Evolutionary conservation across 2,113 vertebrate species (phyloP), one percentile per base, ranked within the genome.

Genomic region (Microcebus ravelobensis): DNA sequence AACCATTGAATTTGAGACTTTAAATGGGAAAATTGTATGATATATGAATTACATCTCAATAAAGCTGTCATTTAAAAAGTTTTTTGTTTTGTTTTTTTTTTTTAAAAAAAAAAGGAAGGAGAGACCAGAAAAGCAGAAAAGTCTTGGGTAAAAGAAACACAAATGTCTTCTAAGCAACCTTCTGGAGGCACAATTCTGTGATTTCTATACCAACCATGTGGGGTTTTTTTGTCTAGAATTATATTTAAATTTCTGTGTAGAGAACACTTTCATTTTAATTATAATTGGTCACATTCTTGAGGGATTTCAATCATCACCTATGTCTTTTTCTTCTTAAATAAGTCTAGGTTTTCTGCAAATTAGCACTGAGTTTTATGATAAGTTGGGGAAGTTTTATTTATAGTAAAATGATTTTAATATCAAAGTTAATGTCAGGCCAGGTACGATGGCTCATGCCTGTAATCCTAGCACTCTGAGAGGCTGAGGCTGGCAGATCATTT

Each of bases 241-340:
- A 87, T 89, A 94, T 95, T 97, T 97, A 95, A 96, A 94, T 97
- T 98, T 98, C 84, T 70, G n/a, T 94, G 31, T 39, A 34, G 57
- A 88, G 29, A 91, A 97, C 87, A 23, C 12, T n/a, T n/a, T 84
- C 95, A 18, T 94, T 97, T 80, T 27, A 71, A 80, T 97, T 96
- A 39, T 93, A 94, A 96, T 93, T 95, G 73, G 93, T 92, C 68
- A 79, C 55, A 77, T 90, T 96, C 93, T 91, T 97, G 96, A 94
- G 94, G 73, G 68, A 57, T 95, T 97, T 67, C 0, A 0, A 61
- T 96, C 93, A n/a, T 34, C 63, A 50, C 65, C 91, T 96, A 80
- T 92, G 45, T 45, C 50, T 98, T 85, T 94, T 90, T 5, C 88
- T 91, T 74, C 81, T 76, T 90, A 29, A 91, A 68, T 82, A 39